Evolutionary conservation across 1,140 invertebrate species (phyloP), one percentile per base, ranked within the genome.

Genomic region (Musca domestica): DNA sequence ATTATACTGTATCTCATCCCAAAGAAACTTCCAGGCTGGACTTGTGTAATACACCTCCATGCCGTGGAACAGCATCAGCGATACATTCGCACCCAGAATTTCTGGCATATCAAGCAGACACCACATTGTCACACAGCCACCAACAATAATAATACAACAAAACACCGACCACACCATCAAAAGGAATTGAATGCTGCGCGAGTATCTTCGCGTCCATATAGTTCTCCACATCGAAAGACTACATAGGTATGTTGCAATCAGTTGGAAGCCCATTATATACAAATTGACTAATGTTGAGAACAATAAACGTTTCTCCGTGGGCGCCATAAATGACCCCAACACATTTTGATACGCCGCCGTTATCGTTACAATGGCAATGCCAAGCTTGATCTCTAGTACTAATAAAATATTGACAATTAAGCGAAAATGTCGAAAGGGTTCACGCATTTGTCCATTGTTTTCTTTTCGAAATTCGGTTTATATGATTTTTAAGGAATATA

Each of bases 21-120:
- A 81, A 4, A 76, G 27, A 2, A 81, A 68, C 47, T 81, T 78
- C 79, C 79, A 80, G 25, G 80, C 76, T 1, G 79, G 79, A n/a
- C 68, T 69, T 0, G 71, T 46, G 51, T 80, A 81, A 56, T 81
- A 81, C 17, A 78, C 64, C 15, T 81, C 79, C 14, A 81, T 81
- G 63, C 79, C 79, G 2, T 67, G 70, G 0, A 64, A 56, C 1
- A 81, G 51, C 2, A 77, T 73, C 20, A 61, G 72, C 49, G 78
- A 74, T 27, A 71, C 74, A 14, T 69, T 48, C 46, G 67, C 73
- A 22, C 71, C 69, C 23, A 81, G 23, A 1, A 74, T 72, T 58
- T 70, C 52, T 14, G 70, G 67, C 46, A 68, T 69, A 0, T 65
- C 30, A 20, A 77, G 75, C 0, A 78, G 46, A 12, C 71, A 72